These are phyloP conservation scores for Sabellastarte sp. DNA, from an alignment of 2,888 invertebrate genomes.

Conservation along the genomic window DNA sequence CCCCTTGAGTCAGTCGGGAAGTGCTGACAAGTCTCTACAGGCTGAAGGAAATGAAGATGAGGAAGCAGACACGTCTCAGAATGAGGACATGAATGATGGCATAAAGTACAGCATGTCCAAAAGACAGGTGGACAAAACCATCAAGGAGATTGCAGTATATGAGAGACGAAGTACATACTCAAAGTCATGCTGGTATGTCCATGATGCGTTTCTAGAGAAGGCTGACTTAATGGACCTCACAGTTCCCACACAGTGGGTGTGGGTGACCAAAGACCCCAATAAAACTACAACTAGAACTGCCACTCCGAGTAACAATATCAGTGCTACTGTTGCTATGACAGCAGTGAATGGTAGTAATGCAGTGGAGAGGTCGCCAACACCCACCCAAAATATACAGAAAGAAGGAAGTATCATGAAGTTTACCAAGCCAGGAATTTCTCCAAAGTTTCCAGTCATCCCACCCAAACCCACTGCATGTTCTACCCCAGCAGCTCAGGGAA, in stretches of 20 bases:
- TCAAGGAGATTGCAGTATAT: slow-evolving; percentile 68
- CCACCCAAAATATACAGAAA: too few species aligned
- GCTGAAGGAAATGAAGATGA: slow-evolving; percentile 10
- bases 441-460: not conserved
- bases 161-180: slow-evolving; percentile 64
- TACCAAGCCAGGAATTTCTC: not conserved
- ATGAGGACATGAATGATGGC: not conserved
- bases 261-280: slow-evolving; percentile 41
- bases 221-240: slow-evolving; percentile 63
- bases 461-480: not conserved
- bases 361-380: too few species aligned
- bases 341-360: too few species aligned
- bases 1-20: not conserved
- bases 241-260: slow-evolving; percentile 66
- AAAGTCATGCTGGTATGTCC: slow-evolving; percentile 70
- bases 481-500: not conserved
- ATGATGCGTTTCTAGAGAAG: slow-evolving; percentile 64
- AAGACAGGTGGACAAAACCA: slow-evolving; percentile 52
- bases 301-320: not conserved
- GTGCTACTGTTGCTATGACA: not conserved
- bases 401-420: not conserved
- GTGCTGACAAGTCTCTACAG: not conserved
- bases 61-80: not conserved
- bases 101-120: slow-evolving; percentile 41
- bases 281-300: not conserved